phyloP scores from a whole-genome alignment of 2,888 invertebrate genomes.

The Oxyscelio sp. region DNA sequence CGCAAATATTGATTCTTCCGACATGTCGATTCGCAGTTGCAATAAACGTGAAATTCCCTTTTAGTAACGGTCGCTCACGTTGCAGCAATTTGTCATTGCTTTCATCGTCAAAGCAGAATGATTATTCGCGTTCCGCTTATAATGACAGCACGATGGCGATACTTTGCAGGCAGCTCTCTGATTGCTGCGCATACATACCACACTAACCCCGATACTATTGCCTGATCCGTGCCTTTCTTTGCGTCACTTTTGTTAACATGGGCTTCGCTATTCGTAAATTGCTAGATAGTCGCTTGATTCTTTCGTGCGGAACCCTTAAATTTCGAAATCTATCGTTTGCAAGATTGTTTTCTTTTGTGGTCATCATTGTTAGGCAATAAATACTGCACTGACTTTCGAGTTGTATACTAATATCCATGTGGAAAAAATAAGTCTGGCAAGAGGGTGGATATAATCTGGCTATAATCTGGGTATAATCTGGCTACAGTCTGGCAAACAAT shows the following conservation, averaged over 20 bases:
- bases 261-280: conserved; percentile 27
- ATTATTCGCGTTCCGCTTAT: conserved; percentile 59
- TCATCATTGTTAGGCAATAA: no score
- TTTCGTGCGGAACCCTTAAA: conserved; percentile 54
- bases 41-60: conserved; percentile 67
- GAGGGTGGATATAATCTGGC: no score
- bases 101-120: conserved; percentile 65
- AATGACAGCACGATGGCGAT: conserved; percentile 53
- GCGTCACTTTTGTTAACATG: conserved; percentile 39
- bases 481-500: no score
- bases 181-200: conserved; percentile 23
- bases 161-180: conserved; percentile 45
- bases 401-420: no score
- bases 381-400: no score
- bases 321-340: conserved; percentile 52
- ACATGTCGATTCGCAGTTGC: conserved; percentile 42
- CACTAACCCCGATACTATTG: conserved; percentile 21
- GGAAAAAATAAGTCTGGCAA: no score
- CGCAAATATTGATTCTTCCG: conserved; percentile 41
- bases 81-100: conserved; percentile 67
- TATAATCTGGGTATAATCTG: no score
- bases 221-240: conserved; percentile 18
- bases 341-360: conserved; percentile 26
- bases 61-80: conserved; percentile 64
- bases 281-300: conserved; percentile 14